These are phyloP conservation scores for Cephus nigrinus DNA, from an alignment of 2,888 invertebrate genomes.

Conservation along the genomic window DNA sequence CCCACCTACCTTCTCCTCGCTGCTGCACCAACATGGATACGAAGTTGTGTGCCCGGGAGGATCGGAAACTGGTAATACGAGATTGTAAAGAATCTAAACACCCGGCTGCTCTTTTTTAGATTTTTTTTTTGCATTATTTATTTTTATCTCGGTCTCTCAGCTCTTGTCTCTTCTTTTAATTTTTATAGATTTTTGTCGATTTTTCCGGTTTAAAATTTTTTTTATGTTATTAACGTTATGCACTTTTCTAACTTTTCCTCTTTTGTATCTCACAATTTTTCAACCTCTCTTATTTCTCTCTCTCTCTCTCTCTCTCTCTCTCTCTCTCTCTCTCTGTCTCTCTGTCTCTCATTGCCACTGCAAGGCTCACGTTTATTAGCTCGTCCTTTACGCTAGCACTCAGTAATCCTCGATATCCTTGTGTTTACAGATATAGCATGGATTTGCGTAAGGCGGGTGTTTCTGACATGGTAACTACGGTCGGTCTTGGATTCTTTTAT, in stretches of 20 bases:
- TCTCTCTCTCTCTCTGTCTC: background rate
- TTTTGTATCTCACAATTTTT: background rate
- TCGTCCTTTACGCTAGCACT: background rate
- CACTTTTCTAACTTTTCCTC: background rate
- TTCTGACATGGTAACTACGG: background rate
- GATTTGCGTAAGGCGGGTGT: background rate
- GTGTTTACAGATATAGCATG: background rate
- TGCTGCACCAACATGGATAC: background rate
- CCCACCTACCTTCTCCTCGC: conserved; percentile 21
- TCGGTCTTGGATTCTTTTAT: background rate
- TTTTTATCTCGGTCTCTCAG: background rate
- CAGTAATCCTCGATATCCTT: background rate
- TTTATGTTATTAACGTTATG: background rate
- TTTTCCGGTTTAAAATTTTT: background rate
- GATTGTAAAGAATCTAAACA: conserved; percentile 16
- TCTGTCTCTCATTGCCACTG: background rate
- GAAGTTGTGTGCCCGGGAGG: background rate
- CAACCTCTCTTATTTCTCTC: background rate
- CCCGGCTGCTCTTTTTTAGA: conserved; percentile 8
- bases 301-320: too few relatives aligned
- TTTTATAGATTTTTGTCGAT: background rate
- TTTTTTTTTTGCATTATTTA: background rate
- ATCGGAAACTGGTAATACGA: conserved; percentile 9
- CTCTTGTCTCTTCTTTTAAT: background rate
- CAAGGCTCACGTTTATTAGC: background rate